A percentile compares a stretch with the other conserved stretches of the same genome.
Conservation (phyloP, 2,113 vertebrate genomes). For the Scopus umbretta region DNA sequence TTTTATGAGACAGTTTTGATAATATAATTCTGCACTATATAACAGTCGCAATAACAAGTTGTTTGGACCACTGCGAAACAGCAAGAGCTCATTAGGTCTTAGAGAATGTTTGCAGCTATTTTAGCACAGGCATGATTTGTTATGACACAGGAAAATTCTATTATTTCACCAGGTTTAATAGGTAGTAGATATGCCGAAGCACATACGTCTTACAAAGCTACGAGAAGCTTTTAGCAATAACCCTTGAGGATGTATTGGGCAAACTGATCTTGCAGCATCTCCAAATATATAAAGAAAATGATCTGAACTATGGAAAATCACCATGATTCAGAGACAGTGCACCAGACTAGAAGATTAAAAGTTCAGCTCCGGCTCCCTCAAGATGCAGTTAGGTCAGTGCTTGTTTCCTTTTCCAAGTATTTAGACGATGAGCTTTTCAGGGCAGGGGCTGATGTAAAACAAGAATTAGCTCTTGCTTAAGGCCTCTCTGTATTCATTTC, state of each 20-base stretch:
- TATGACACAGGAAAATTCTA: slow-evolving; percentile 47
- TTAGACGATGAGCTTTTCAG: background rate
- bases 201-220: slow-evolving; percentile 4
- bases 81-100: slow-evolving; percentile 64
- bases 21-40: slow-evolving; percentile 40
- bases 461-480: slow-evolving; percentile 21
- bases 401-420: background rate
- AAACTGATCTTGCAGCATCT: slow-evolving; percentile 34
- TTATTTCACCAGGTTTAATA: slow-evolving; percentile 35
- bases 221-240: slow-evolving; percentile 36
- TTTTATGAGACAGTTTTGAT: slow-evolving; percentile 20
- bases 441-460: background rate
- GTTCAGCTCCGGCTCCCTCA: slow-evolving; percentile 24
- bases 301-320: slow-evolving; percentile 12
- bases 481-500: background rate
- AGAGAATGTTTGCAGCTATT: slow-evolving; percentile 55
- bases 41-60: slow-evolving; percentile 49
- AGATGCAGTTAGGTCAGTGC: background rate
- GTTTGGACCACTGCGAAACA: slow-evolving; percentile 52
- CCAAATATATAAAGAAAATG: background rate
- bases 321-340: background rate
- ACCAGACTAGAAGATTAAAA: slow-evolving; percentile 36
- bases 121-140: slow-evolving; percentile 43
- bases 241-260: slow-evolving; percentile 20
- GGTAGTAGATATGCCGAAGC: slow-evolving; percentile 25